A percentile compares a stretch with the other conserved stretches of the same genome.
Evolutionary conservation across 2,797 vertebrate species (phyloP).

Genomic region (Avahi laniger): DNA sequence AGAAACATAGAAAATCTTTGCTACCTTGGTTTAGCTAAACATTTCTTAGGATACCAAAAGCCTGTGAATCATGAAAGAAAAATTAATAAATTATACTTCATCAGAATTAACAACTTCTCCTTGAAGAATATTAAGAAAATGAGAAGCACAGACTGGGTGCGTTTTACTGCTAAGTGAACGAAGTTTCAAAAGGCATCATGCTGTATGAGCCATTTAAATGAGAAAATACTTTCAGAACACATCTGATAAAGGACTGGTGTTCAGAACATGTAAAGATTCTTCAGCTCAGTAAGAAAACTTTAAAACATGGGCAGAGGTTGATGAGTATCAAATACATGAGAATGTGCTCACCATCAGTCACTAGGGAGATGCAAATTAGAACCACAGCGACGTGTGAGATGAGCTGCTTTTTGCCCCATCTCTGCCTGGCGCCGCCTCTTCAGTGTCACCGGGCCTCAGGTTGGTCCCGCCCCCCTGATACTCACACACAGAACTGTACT

Average conservation of each 20-base stretch:
- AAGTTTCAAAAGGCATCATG: too few species aligned
- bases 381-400: accelerated
- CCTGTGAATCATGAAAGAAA: not conserved
- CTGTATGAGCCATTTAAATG: too few species aligned
- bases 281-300: not conserved
- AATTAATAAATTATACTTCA: not conserved
- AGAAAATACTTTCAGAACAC: accelerated
- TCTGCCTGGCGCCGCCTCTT: not conserved
- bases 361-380: not conserved
- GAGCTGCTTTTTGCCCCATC: not conserved
- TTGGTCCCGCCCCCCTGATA: not conserved
- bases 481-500: not conserved
- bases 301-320: not conserved
- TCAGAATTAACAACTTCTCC: not conserved
- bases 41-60: not conserved
- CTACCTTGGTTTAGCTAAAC: not conserved
- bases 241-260: not conserved
- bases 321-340: not conserved
- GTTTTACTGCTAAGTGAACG: too few species aligned
- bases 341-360: not conserved
- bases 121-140: not conserved
- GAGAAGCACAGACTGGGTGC: not conserved
- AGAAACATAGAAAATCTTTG: not conserved
- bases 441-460: not conserved
- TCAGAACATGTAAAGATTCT: not conserved